Percentiles rank a stretch among this genome's conserved stretches.
Conservation (phyloP, 2,888 invertebrate species). For the Leptopilina myrica region DNA sequence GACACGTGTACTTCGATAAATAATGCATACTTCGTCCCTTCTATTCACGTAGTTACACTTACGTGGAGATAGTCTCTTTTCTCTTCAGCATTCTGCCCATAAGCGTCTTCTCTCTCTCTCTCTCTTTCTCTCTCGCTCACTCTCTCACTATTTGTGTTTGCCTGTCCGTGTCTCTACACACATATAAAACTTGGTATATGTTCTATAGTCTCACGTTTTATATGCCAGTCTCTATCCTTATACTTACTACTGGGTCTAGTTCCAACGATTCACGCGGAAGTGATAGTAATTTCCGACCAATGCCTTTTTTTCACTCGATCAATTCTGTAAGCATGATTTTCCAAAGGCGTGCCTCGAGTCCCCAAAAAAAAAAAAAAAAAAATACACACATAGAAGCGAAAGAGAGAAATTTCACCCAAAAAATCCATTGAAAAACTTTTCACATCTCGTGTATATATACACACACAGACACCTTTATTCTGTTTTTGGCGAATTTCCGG, state of each 20-base stretch:
- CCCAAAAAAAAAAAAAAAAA: background rate
- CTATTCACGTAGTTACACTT: slow-evolving; percentile 58
- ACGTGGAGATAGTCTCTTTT: slow-evolving; percentile 60
- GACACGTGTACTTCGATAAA: slow-evolving; percentile 75
- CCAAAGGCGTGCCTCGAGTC: slow-evolving; percentile 34
- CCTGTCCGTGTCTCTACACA: background rate
- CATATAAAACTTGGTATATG: too few relatives aligned
- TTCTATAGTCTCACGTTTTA: slow-evolving; percentile 50
- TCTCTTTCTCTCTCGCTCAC: slow-evolving; percentile 9
- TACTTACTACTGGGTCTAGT: slow-evolving; percentile 40
- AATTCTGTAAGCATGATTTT: slow-evolving; percentile 34
- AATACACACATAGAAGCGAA: too few relatives aligned
- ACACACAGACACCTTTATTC: too few relatives aligned
- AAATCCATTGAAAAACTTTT: too few relatives aligned
- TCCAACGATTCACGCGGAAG: slow-evolving; percentile 40
- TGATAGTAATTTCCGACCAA: slow-evolving; percentile 40
- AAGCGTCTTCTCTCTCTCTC: slow-evolving; percentile 41
- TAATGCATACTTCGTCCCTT: slow-evolving; percentile 66
- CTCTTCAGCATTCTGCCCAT: slow-evolving; percentile 56
- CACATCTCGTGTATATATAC: too few relatives aligned
- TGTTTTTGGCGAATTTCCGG: too few relatives aligned
- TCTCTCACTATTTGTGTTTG: background rate
- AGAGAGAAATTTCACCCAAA: too few relatives aligned
- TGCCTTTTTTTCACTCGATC: slow-evolving; percentile 35
- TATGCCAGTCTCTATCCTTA: slow-evolving; percentile 40